Percentiles rank a stretch among this genome's conserved stretches.
These are phyloP conservation scores for Oncorhynchus masou DNA, from an alignment of 2,113 vertebrate genomes.

Conservation along the genomic window DNA sequence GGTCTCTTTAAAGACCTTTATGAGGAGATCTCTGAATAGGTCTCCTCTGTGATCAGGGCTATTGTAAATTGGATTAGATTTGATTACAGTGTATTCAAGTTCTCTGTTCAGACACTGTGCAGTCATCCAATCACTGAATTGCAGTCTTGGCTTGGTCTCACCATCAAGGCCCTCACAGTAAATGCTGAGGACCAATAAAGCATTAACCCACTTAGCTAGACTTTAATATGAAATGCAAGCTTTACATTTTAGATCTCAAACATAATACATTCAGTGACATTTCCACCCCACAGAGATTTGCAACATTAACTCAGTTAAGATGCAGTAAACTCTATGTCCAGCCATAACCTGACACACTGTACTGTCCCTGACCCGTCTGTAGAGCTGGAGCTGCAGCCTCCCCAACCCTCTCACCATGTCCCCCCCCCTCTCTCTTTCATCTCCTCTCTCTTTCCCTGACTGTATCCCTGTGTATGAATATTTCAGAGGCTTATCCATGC, in stretches of 20 bases:
- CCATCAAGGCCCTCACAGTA: constrained; percentile 18
- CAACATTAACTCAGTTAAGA: constrained; percentile 41
- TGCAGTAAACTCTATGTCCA: constrained; percentile 15
- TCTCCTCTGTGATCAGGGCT: too few species aligned
- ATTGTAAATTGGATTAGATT: not conserved
- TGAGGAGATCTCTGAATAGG: too few species aligned
- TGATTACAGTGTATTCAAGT: not conserved
- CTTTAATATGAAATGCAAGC: constrained; percentile 26
- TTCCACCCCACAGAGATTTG: constrained; percentile 21
- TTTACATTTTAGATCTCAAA: constrained; percentile 19
- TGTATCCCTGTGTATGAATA: constrained; percentile 55
- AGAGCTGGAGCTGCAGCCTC: not conserved
- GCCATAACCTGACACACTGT: not conserved
- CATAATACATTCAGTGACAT: constrained; percentile 22
- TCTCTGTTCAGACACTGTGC: not conserved
- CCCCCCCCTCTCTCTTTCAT: not conserved
- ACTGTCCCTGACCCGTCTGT: not conserved
- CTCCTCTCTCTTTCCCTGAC: constrained; percentile 23
- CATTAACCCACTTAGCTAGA: constrained; percentile 38
- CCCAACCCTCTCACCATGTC: not conserved
- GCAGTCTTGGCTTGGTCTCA: constrained; percentile 35
- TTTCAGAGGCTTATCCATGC: constrained; percentile 67
- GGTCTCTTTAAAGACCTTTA: too few species aligned
- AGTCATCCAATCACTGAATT: constrained; percentile 39
- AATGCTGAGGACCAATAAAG: constrained; percentile 39